A percentile compares a stretch with the other conserved stretches of the same genome.
These are phyloP conservation scores for Proisotoma minuta DNA, from an alignment of 2,888 invertebrate species.

Conservation along the genomic window DNA sequence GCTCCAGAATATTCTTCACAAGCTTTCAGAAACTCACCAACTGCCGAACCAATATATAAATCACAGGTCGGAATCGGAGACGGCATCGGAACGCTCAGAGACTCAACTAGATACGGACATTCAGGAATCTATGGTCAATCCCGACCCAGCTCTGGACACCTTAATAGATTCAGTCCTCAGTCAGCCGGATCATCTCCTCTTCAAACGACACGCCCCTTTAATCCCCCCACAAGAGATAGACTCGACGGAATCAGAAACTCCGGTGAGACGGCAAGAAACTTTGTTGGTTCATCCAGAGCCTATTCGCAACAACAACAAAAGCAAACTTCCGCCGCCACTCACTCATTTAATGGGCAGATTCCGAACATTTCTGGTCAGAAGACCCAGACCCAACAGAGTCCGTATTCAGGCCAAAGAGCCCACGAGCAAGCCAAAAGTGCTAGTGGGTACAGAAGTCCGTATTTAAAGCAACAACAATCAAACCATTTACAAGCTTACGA, in stretches of 20 bases:
- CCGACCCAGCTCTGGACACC: slow-evolving; percentile 33
- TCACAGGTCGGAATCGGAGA: slow-evolving; percentile 34
- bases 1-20: slow-evolving; percentile 39
- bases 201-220: slow-evolving; percentile 25
- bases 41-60: slow-evolving; percentile 28
- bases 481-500: not conserved
- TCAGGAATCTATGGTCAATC: slow-evolving; percentile 1
- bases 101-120: slow-evolving; percentile 3
- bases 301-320: not conserved
- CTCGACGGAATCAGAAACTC: slow-evolving; percentile 10
- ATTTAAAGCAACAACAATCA: too few relatives aligned
- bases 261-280: slow-evolving; percentile 43
- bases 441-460: slow-evolving; percentile 42
- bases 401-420: not conserved
- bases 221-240: too few relatives aligned
- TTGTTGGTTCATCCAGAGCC: slow-evolving; percentile 43
- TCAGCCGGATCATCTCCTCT: slow-evolving; percentile 33
- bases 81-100: slow-evolving; percentile 1
- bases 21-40: slow-evolving; percentile 44
- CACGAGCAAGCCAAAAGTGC: slow-evolving; percentile 28
- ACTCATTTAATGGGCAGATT: slow-evolving; percentile 22
- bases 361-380: not conserved
- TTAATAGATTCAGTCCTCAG: slow-evolving; percentile 36
- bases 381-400: slow-evolving; percentile 8
- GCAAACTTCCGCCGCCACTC: slow-evolving; percentile 11